Evolutionary conservation across 2,888 invertebrate species (phyloP).

Genomic region (Nephrotoma appendiculata): DNA sequence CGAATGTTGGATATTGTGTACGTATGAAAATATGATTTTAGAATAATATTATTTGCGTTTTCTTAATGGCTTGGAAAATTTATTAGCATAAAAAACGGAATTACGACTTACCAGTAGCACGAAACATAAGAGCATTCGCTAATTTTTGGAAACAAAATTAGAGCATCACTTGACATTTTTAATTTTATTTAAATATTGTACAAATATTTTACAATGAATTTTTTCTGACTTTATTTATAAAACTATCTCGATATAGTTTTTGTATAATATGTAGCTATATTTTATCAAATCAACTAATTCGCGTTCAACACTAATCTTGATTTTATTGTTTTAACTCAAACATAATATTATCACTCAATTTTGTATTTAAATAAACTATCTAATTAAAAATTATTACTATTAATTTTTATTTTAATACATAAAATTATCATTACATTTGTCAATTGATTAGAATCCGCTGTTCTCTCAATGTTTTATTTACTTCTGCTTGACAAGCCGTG

Average conservation of each 20-base stretch:
- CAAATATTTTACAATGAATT: not conserved
- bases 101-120: conserved; percentile 61
- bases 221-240: not conserved
- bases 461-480: not conserved
- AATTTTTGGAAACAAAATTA: conserved; percentile 51
- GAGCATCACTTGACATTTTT: conserved; percentile 3
- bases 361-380: not conserved
- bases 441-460: not conserved
- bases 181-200: not conserved
- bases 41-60: not conserved
- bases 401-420: not conserved
- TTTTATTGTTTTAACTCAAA: not conserved
- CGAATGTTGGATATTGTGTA: not conserved
- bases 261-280: not conserved
- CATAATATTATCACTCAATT: not conserved
- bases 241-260: not conserved
- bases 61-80: not conserved
- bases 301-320: not conserved
- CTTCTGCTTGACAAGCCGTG: not conserved
- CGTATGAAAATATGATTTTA: not conserved
- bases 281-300: not conserved
- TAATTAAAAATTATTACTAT: not conserved
- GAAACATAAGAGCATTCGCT: conserved; percentile 72
- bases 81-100: conserved; percentile 12
- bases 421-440: not conserved